phyloP scores from a whole-genome alignment of 2,113 vertebrate species.

The Geococcyx californianus region DNA sequence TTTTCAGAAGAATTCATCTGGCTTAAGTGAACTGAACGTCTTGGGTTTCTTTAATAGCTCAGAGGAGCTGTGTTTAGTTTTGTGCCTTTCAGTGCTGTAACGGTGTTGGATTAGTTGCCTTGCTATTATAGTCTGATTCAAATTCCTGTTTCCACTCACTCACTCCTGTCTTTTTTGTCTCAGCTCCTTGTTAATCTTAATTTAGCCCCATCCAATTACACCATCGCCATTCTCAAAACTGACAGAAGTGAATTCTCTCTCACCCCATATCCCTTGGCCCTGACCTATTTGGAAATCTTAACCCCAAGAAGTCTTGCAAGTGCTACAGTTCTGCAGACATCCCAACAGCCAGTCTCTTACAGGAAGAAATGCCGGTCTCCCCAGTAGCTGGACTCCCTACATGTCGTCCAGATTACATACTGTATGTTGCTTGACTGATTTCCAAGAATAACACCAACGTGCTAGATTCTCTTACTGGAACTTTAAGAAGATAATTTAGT shows the following conservation, averaged over 20 bases:
- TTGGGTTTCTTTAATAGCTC: too few relatives aligned
- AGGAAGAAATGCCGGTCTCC: background rate
- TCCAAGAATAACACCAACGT: background rate
- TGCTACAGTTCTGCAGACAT: background rate
- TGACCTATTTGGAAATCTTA: background rate
- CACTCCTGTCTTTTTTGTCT: background rate
- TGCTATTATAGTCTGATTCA: background rate
- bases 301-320: background rate
- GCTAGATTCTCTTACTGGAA: background rate
- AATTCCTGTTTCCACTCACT: background rate
- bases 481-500: background rate
- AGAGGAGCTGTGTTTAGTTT: background rate
- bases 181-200: background rate
- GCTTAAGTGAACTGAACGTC: background rate
- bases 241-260: background rate
- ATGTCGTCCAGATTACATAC: background rate
- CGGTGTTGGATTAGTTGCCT: background rate
- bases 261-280: too few relatives aligned
- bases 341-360: background rate
- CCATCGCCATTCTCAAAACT: background rate
- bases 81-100: background rate
- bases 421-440: background rate
- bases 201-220: background rate
- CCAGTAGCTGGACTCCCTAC: background rate
- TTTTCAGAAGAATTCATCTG: background rate